These are phyloP conservation scores for Carcina quercana DNA, from an alignment of 2,888 invertebrate species.

Conservation along the genomic window DNA sequence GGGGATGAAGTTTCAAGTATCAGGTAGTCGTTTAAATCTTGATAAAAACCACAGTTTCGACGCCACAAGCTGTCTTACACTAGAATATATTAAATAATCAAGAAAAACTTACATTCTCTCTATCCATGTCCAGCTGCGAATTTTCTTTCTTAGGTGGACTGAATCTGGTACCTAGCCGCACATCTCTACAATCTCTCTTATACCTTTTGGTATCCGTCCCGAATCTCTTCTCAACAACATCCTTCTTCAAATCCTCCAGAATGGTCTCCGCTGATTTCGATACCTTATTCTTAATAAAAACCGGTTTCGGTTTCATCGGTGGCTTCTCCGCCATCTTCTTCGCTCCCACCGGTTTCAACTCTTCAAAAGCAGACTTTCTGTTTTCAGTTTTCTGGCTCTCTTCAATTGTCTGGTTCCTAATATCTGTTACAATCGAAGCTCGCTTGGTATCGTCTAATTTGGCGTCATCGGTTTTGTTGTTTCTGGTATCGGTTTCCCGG, in stretches of 20 bases:
- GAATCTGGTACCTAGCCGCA: slow-evolving; percentile 19
- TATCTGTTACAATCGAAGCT: no score
- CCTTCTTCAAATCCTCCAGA: slow-evolving; percentile 20
- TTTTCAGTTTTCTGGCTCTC: neutral
- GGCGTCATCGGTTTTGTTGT: no score
- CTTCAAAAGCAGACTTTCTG: slow-evolving; percentile 5
- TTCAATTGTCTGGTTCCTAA: neutral
- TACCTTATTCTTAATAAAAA: slow-evolving; percentile 24
- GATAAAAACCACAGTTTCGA: no score
- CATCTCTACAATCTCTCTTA: slow-evolving; percentile 20
- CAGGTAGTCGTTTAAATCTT: no score
- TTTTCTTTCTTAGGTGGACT: slow-evolving; percentile 39
- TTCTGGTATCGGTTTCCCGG: slow-evolving; percentile 5
- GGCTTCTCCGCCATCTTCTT: slow-evolving; percentile 19
- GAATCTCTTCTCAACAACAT: slow-evolving; percentile 31
- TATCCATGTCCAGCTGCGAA: slow-evolving; percentile 49
- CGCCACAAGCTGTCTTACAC: neutral
- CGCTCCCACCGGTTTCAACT: slow-evolving; percentile 6
- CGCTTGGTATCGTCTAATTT: no score
- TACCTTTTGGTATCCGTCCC: slow-evolving; percentile 36
- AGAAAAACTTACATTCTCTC: slow-evolving; percentile 60
- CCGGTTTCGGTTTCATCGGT: slow-evolving; percentile 30
- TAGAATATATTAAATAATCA: slow-evolving; percentile 1
- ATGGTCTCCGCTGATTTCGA: slow-evolving; percentile 33
- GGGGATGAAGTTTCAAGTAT: no score